Evolutionary conservation across 2,888 invertebrate species (phyloP).

Genomic region (Plagodis dolabraria): DNA sequence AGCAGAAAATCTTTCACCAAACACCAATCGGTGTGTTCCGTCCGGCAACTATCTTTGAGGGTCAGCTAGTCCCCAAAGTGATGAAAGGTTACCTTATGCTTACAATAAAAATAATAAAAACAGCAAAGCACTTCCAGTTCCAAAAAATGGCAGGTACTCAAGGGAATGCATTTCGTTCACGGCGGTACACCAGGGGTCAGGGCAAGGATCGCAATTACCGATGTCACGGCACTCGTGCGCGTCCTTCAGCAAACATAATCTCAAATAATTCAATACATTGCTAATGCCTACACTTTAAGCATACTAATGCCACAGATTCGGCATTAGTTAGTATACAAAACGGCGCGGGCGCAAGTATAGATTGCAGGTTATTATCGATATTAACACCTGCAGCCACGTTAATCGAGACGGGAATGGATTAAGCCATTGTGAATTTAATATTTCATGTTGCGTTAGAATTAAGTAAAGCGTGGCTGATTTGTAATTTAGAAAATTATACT

Average conservation of each 20-base stretch:
- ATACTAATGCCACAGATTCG: background rate
- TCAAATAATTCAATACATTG: slow-evolving; percentile 35
- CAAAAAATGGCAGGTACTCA: no score
- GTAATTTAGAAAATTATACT: background rate
- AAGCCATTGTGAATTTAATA: slow-evolving; percentile 20
- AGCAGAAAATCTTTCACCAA: no score
- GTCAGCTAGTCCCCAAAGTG: no score
- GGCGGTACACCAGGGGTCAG: slow-evolving; percentile 62
- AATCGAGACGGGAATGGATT: slow-evolving; percentile 22
- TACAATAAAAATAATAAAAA: no score
- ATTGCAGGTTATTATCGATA: slow-evolving; percentile 27
- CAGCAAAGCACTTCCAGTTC: no score
- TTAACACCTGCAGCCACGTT: slow-evolving; percentile 26
- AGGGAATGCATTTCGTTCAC: slow-evolving; percentile 14
- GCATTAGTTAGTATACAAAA: slow-evolving; percentile 11
- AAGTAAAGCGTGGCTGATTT: background rate
- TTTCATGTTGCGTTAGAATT: slow-evolving; percentile 14
- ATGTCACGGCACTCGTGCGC: slow-evolving; percentile 69
- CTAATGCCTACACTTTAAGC: slow-evolving; percentile 17
- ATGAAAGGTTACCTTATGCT: no score
- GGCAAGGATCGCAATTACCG: slow-evolving; percentile 68
- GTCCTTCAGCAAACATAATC: slow-evolving; percentile 58
- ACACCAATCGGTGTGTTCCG: no score
- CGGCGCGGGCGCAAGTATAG: slow-evolving; percentile 23
- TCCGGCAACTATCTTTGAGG: no score